These are phyloP conservation scores for Euura saliciscinereae DNA, from an alignment of 1,140 invertebrate genomes.

Conservation along the genomic window DNA sequence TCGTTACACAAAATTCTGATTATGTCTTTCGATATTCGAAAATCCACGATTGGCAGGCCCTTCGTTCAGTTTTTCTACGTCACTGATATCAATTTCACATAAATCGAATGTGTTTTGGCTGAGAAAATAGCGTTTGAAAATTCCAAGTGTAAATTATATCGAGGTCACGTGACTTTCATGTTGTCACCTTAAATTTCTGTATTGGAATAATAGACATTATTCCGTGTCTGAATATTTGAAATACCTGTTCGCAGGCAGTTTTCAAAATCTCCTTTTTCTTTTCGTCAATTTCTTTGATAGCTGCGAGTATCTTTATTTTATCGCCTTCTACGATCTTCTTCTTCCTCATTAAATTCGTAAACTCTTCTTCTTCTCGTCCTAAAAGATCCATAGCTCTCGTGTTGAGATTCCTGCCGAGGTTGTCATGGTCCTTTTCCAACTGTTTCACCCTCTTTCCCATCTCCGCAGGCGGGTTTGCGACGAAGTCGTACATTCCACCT, in stretches of 20 bases:
- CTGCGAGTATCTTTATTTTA: conserved; percentile 79
- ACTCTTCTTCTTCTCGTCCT: conserved; percentile 86
- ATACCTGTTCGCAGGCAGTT: conserved; percentile 78
- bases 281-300: conserved; percentile 87
- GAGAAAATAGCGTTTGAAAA: no score
- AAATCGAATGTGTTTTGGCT: no score
- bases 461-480: conserved; percentile 50
- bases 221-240: conserved; percentile 25
- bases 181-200: no score
- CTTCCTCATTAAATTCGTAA: conserved; percentile 80
- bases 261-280: conserved; percentile 85
- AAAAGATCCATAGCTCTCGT: conserved; percentile 85
- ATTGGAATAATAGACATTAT: neutral
- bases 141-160: no score
- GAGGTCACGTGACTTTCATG: no score
- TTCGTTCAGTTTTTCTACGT: no score
- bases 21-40: conserved; percentile 15
- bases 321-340: conserved; percentile 87
- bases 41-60: conserved; percentile 13
- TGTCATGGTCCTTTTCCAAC: conserved; percentile 72
- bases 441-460: conserved; percentile 65
- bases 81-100: no score
- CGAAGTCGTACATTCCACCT: conserved; percentile 56
- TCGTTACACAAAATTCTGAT: no score
- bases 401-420: conserved; percentile 82